Base-by-base conservation (phyloP, 2,888 invertebrate genomes). In the Lasioglossum marginatum region DNA sequence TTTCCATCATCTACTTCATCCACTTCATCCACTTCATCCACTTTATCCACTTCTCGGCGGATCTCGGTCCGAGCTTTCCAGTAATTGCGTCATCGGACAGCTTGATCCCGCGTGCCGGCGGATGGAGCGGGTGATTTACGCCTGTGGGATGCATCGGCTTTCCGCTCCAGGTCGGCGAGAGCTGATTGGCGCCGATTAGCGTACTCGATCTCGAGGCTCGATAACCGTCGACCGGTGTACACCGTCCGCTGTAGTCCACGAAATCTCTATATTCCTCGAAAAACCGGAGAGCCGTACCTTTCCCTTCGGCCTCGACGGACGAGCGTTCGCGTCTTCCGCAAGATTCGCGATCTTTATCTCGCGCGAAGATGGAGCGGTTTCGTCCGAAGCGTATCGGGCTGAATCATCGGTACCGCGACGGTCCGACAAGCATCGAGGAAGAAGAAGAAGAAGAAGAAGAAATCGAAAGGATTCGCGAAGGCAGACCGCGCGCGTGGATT, bases 401-500 rank as follows among this genome's bases (percentile, higher is more conserved):
- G 86, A 86, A 88, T 78, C 77, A 85, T 73, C 73, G 86, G 82
- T 80, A 77, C 77, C 79, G 83, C 80, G 48, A 80, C 74, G 27
- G 27, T 31, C 79, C 76, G 68, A 43, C 74, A 75, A 43, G 79
- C 60, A 60, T 78, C 72, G 70, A 45, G 60, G 5, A 34, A 3
- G 34, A 66, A 27, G 60, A 27, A n/a, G 60, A 57, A n/a, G 68
- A 60, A 60, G 45, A 72, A 37, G 81, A 84, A 75, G 85, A 88
- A 90, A 86, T 84, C 48, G 81, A 71, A 82, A 84, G 81, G 90
- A 84, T 88, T 86, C 86, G 88, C 86, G 81, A 81, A 79, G 86
- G 86, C 88, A 81, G 85, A 71, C 83, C 80, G 90, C 83, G 85
- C 73, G 85, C 80, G 90, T 85, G 91, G 83, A 93, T 93, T 92